Evolutionary conservation across 2,113 vertebrate species (phyloP).

Genomic region (Anolis sagrei): DNA sequence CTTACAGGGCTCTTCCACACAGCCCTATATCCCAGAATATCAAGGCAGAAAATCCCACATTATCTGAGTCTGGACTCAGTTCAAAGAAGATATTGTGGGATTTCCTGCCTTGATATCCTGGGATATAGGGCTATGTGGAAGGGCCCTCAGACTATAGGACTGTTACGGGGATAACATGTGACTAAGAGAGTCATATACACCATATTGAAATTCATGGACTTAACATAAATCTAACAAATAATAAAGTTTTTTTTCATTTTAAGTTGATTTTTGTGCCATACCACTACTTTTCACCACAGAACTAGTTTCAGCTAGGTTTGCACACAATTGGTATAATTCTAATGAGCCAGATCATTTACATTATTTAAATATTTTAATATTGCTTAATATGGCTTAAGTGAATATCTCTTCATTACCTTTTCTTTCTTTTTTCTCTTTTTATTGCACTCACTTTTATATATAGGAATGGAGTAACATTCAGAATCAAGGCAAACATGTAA

Average conservation of each 20-base stretch:
- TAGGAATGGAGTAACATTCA: neutral
- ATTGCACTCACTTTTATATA: neutral
- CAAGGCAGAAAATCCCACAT: too few relatives aligned
- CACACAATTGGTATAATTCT: neutral
- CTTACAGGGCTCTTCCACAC: too few relatives aligned
- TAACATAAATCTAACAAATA: neutral
- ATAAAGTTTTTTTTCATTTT: neutral
- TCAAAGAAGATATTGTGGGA: too few relatives aligned
- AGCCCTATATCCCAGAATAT: neutral
- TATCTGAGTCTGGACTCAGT: too few relatives aligned
- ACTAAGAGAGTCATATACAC: neutral
- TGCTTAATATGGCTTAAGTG: neutral
- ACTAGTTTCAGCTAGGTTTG: neutral
- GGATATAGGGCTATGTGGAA: too few relatives aligned
- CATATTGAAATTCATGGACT: neutral
- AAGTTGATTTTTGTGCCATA: neutral
- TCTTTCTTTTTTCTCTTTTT: neutral
- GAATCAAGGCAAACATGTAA: neutral
- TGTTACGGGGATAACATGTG: neutral
- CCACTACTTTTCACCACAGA: neutral
- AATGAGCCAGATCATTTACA: neutral
- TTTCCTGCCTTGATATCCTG: too few relatives aligned
- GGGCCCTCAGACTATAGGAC: neutral
- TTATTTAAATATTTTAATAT: neutral
- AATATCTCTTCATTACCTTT: neutral